Base-by-base conservation (phyloP, 2,888 invertebrate species). In the Oegoconia quadripuncta region DNA sequence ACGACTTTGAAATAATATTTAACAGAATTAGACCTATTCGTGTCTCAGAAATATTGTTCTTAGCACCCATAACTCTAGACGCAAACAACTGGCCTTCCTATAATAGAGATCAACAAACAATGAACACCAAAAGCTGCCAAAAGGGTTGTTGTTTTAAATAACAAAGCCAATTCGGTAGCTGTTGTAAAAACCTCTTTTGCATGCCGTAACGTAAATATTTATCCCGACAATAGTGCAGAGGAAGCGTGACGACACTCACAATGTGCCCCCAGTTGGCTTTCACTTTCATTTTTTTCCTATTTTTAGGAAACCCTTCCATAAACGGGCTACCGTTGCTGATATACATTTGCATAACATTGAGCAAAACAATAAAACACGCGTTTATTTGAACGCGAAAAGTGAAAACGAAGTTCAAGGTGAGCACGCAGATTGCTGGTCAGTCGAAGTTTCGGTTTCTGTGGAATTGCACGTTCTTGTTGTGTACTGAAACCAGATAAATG, bases 171-270 rank as follows among this genome's bases (percentile, higher is more conserved):
- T 80, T 74, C 86, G 62, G 86, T 86, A 87, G 75, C 60, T 37
- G 57, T 60, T 63, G 63, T 71, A 78, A 84, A 86, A 86, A 84
- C 72, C 67, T 77, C 62, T 83, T 87, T 86, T 86, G 87, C 87
- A 87, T 84, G 55, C 55, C 52, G 59, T 58, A 74, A 74, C 76
- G 78, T 86, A 83, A 87, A 87, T 87, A 87, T 86, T 87, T 82
- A 79, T 76, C 48, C 48, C 48, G 33, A 76, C 76, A 79, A 83
- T 74, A 65, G 74, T 44, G 43, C 46, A 56, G 57, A 70, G 74
- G 77, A 76, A 74, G 79, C 79, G 78, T 80, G 76, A 73, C 74
- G 63, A 49, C 54, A 41, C 44, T 55, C 49, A 76, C 83, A 82
- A 78, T 82, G 65, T 75, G 80, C 72, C 48, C 55, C 73, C 79